Evolutionary conservation across 2,888 invertebrate species (phyloP).

Genomic region (Iselma pallidipennis): DNA sequence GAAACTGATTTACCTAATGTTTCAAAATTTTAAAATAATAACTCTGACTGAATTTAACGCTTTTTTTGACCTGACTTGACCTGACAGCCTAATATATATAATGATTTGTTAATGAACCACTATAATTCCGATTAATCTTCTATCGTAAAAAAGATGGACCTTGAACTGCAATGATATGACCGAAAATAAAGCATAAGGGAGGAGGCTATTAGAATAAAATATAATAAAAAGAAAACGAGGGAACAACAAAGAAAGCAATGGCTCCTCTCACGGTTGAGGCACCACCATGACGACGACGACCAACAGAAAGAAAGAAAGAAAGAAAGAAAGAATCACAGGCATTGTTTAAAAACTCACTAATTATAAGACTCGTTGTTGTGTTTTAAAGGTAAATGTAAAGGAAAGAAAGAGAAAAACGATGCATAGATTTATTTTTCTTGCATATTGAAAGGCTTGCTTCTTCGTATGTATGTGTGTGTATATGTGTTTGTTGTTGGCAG

Average conservation of each 20-base stretch:
- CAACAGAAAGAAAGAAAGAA: too few species aligned
- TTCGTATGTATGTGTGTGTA: too few species aligned
- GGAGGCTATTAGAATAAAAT: slow-evolving; percentile 45
- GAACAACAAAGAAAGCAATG: slow-evolving; percentile 41
- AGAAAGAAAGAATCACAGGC: slow-evolving; percentile 46
- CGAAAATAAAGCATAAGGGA: slow-evolving; percentile 40
- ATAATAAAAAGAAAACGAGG: slow-evolving; percentile 48
- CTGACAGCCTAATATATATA: too few species aligned
- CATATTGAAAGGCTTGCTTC: slow-evolving; percentile 54
- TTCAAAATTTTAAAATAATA: too few species aligned
- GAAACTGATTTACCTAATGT: too few species aligned
- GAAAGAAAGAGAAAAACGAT: slow-evolving; percentile 32
- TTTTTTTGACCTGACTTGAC: too few species aligned
- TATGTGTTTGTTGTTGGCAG: slow-evolving; percentile 51
- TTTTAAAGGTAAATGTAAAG: slow-evolving; percentile 17
- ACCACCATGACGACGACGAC: slow-evolving; percentile 28
- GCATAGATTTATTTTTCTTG: slow-evolving; percentile 57
- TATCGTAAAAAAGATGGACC: background rate
- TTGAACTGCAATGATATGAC: slow-evolving; percentile 2
- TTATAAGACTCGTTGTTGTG: slow-evolving; percentile 50
- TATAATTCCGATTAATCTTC: background rate
- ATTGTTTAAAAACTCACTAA: slow-evolving; percentile 57
- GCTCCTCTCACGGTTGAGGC: slow-evolving; percentile 28
- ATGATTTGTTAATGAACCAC: background rate
- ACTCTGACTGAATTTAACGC: too few species aligned